Conservation (phyloP, 2,888 invertebrate genomes). For the Halictus quadricinctus region DNA sequence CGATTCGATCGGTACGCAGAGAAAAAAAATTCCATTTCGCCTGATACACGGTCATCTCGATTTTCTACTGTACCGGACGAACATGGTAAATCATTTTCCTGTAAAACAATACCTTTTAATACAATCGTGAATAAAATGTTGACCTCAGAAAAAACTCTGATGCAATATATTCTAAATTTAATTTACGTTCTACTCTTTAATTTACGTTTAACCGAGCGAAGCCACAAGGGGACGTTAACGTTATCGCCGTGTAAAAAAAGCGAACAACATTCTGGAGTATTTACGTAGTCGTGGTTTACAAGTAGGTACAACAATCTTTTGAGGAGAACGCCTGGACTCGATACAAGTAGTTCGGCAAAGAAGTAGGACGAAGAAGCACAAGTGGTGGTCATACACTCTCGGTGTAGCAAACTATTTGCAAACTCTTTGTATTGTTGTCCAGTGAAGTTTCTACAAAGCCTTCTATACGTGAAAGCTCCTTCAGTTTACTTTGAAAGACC, state of each 20-base stretch:
- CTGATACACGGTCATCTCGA: not conserved
- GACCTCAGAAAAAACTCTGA: too few relatives aligned
- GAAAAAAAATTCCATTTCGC: not conserved
- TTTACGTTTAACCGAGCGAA: not conserved
- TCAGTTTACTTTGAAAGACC: not conserved
- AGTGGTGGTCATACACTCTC: slow-evolving; percentile 1
- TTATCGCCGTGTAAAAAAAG: not conserved
- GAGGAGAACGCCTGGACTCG: not conserved
- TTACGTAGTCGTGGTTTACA: not conserved
- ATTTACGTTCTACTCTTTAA: too few relatives aligned
- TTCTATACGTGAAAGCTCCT: slow-evolving; percentile 1
- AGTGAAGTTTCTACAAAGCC: slow-evolving; percentile 13
- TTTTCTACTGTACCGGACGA: too few relatives aligned
- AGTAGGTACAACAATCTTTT: slow-evolving; percentile 15
- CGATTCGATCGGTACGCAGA: not conserved
- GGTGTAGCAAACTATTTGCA: slow-evolving; percentile 11
- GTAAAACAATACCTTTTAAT: too few relatives aligned
- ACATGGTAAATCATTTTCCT: too few relatives aligned
- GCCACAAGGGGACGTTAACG: not conserved
- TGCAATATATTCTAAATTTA: too few relatives aligned
- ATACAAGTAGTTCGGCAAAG: slow-evolving; percentile 7
- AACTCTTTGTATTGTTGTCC: slow-evolving; percentile 24
- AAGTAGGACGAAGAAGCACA: slow-evolving; percentile 8
- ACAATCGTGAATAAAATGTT: too few relatives aligned
- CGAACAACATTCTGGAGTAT: not conserved